Evolutionary conservation across 1,140 invertebrate species (phyloP).

Genomic region (Heliconius hermathena): DNA sequence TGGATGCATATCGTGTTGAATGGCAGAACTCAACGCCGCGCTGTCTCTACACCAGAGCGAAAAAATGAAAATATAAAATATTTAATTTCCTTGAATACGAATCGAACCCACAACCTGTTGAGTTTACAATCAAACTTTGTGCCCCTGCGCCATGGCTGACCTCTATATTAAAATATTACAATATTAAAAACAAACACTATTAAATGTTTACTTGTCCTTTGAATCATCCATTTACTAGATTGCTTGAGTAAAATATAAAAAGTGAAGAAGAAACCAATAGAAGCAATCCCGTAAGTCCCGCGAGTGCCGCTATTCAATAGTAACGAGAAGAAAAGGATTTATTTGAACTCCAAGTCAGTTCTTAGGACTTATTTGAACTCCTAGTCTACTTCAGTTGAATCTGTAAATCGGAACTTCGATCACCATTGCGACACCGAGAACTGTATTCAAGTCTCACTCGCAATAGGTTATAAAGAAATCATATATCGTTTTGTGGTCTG

Average conservation of each 20-base stretch:
- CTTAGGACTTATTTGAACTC: conserved; percentile 3
- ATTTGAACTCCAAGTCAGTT: neutral
- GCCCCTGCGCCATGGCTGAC: too few relatives aligned
- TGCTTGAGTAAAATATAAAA: conserved; percentile 14
- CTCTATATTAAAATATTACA: neutral
- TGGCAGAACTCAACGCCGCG: too few relatives aligned
- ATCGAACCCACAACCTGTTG: too few relatives aligned
- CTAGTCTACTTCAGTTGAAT: conserved; percentile 4
- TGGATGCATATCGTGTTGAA: too few relatives aligned
- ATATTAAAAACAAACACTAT: neutral
- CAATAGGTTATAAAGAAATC: conserved; percentile 11
- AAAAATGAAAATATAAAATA: too few relatives aligned
- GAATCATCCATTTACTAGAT: neutral
- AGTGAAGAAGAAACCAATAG: conserved; percentile 11
- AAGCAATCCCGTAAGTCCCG: neutral
- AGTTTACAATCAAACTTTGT: too few relatives aligned
- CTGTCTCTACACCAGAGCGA: too few relatives aligned
- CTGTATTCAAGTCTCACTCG: neutral
- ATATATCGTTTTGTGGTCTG: neutral
- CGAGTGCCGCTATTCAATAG: conserved; percentile 8
- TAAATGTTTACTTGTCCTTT: neutral
- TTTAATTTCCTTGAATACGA: too few relatives aligned
- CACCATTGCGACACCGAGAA: conserved; percentile 10
- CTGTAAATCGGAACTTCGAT: conserved; percentile 10
- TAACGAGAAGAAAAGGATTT: conserved; percentile 7